Percentiles rank a stretch among this genome's conserved stretches.
These are phyloP conservation scores for Drosophila mimica DNA, from an alignment of 2,888 invertebrate species.

Conservation along the genomic window DNA sequence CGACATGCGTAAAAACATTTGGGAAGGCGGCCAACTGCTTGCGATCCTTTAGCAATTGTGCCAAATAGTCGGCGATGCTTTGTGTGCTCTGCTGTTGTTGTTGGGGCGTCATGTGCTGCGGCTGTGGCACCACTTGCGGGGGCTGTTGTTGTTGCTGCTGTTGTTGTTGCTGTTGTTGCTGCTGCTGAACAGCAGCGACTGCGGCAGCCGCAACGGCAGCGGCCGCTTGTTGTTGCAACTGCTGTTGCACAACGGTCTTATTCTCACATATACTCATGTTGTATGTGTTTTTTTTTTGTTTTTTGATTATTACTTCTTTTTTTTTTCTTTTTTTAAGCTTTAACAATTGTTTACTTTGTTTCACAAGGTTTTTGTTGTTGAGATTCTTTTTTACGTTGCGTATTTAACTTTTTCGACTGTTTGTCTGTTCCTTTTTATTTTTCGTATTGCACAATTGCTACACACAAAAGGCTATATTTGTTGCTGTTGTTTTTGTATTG, in stretches of 20 bases:
- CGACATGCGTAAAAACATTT: slow-evolving; percentile 99
- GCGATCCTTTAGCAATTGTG: slow-evolving; percentile 99
- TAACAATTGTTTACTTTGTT: slow-evolving; percentile 59
- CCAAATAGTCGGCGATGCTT: slow-evolving; percentile 99
- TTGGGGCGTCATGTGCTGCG: slow-evolving; percentile 70
- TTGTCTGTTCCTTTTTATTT: slow-evolving; percentile 48
- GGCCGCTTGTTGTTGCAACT: slow-evolving; percentile 76
- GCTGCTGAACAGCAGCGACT: slow-evolving; percentile 64
- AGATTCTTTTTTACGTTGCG: slow-evolving; percentile 54
- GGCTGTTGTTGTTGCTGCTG: slow-evolving; percentile 66
- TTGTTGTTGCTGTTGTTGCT: slow-evolving; percentile 46
- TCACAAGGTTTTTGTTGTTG: slow-evolving; percentile 48
- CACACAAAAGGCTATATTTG: slow-evolving; percentile 43
- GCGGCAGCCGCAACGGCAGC: slow-evolving; percentile 71
- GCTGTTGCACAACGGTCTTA: slow-evolving; percentile 82
- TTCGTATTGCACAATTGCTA: slow-evolving; percentile 71
- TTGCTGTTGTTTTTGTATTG: slow-evolving; percentile 35
- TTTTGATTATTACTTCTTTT: neutral
- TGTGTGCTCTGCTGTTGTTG: slow-evolving; percentile 90
- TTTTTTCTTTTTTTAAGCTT: slow-evolving; percentile 48
- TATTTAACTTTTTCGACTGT: slow-evolving; percentile 53
- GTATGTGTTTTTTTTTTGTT: slow-evolving; percentile 27
- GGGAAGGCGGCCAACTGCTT: slow-evolving; percentile 99
- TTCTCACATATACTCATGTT: slow-evolving; percentile 85
- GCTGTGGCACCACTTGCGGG: slow-evolving; percentile 68